Evolutionary conservation across 2,113 vertebrate species (phyloP).

Genomic region (Campylorhamphus procurvoides): DNA sequence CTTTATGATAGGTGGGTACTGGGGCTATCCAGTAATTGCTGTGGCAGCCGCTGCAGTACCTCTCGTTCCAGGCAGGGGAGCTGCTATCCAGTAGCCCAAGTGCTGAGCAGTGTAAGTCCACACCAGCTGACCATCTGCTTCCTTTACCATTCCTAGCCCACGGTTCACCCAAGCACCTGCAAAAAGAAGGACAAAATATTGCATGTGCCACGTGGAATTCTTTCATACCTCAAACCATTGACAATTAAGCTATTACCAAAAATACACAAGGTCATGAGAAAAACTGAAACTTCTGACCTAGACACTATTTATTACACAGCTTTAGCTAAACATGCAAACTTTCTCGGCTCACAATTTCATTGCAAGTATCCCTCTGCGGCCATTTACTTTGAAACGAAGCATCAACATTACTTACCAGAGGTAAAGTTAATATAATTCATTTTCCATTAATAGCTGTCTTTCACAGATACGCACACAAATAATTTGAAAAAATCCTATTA

Average conservation of each 20-base stretch:
- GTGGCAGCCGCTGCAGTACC: slow-evolving; percentile 68
- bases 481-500: neutral
- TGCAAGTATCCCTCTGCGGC: neutral
- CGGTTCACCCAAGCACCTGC: slow-evolving; percentile 90
- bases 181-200: neutral
- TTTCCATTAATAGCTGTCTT: neutral
- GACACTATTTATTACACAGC: neutral
- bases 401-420: neutral
- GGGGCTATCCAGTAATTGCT: neutral
- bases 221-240: neutral
- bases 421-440: neutral
- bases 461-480: neutral
- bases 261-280: neutral
- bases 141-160: slow-evolving; percentile 84
- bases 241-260: neutral
- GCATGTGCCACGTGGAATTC: neutral
- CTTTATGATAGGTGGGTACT: neutral
- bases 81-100: slow-evolving; percentile 92
- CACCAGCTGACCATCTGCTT: slow-evolving; percentile 73
- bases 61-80: slow-evolving; percentile 81
- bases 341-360: neutral
- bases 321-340: neutral
- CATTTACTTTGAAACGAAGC: neutral
- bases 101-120: slow-evolving; percentile 91
- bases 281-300: neutral